Evolutionary conservation across 2,113 vertebrate genomes (phyloP).

Genomic region (Mastomys natalensis): DNA sequence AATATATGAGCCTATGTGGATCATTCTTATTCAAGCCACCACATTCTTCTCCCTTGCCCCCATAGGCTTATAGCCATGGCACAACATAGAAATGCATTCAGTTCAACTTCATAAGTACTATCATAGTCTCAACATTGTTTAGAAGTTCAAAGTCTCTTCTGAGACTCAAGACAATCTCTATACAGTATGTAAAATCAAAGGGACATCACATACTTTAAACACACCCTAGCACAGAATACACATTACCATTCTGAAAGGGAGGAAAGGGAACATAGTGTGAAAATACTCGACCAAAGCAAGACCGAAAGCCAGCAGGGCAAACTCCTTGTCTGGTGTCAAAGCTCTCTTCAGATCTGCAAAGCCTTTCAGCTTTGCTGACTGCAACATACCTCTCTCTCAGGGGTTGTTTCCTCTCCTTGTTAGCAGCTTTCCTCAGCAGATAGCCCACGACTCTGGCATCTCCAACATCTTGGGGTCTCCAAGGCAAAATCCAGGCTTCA

Average conservation of each 20-base stretch:
- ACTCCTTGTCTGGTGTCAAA: neutral
- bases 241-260: neutral
- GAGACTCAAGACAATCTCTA: neutral
- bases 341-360: neutral
- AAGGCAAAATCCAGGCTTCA: neutral
- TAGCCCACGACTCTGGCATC: neutral
- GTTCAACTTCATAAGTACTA: neutral
- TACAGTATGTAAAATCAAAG: neutral
- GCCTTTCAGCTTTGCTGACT: neutral
- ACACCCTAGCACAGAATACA: neutral
- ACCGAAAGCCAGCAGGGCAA: neutral
- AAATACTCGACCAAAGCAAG: neutral
- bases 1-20: neutral
- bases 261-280: neutral
- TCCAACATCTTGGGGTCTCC: neutral
- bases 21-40: neutral
- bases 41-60: neutral
- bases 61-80: neutral
- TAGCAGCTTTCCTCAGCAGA: neutral
- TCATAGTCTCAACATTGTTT: neutral
- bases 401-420: neutral
- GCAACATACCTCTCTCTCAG: neutral
- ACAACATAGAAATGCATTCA: neutral
- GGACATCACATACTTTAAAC: neutral
- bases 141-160: neutral